Evolutionary conservation across 1,140 invertebrate species (phyloP), one percentile per base, ranked within the genome.

Genomic region (Sycobia sp.): DNA sequence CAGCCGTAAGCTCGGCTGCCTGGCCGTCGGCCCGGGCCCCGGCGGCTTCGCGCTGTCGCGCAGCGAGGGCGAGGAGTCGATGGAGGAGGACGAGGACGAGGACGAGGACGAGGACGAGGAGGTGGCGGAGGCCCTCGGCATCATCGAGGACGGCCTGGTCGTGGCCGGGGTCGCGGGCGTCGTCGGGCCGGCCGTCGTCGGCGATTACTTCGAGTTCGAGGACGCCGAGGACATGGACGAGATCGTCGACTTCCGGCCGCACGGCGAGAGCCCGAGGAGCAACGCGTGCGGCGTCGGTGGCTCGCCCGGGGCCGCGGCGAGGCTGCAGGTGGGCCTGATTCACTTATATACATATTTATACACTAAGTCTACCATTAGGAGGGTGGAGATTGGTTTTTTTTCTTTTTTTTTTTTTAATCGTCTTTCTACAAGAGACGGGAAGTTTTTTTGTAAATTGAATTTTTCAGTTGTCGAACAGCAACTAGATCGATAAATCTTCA

Each of bases 211-310:
- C 62, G 78, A 80, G 14, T 82, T 79, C 56, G 80, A 76, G 25
- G 77, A 81, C 44, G 72, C 68, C 13, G 78, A 81, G 56, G 78
- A 79, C 41, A 75, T 81, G 46, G 75, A 83, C 59, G 82, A 82
- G 67, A 73, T 82, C 38, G 79, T 82, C 10, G 80, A 81, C 53
- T 82, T 79, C 43, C 74, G 76, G n/a, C 79, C 79, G 0, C 72
- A 76, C 16, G 80, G 79, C 16, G 79, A 82, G 59, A 68, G 69
- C 70, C 67, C 73, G 7, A 51, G 62, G n/a, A 41, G 3, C 41
- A 29, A 43, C 22, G 44, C 27, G 14, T 22, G 18, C 14, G 25
- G 4, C 14, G 25, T 32, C 5, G 36, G 36, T 38, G 36, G 36
- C 36, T 10, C 11, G 2, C 7, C 8, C 39, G 47, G 27, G 13